These are phyloP conservation scores for Acholoe squamosa DNA, from an alignment of 2,888 invertebrate genomes.

Conservation along the genomic window DNA sequence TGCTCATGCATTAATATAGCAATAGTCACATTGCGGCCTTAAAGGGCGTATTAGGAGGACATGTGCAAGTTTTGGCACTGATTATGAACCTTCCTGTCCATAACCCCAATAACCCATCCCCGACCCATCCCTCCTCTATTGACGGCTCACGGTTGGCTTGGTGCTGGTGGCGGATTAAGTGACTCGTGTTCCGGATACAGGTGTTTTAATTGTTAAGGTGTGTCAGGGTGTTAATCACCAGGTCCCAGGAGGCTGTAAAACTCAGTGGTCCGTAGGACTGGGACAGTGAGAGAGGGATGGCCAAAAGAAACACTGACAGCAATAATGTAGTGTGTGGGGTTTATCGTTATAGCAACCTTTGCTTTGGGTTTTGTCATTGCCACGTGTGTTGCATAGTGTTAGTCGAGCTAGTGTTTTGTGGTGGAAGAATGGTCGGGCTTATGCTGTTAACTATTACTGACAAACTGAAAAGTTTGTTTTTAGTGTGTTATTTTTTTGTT, in stretches of 20 bases:
- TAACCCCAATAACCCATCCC: neutral
- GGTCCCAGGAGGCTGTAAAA: neutral
- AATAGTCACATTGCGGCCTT: no score
- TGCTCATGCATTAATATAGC: no score
- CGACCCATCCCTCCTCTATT: neutral
- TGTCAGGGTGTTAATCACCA: neutral
- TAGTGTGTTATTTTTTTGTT: no score
- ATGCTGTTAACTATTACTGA: no score
- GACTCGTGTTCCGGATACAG: slow-evolving; percentile 28
- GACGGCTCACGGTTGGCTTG: neutral
- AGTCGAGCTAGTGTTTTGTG: no score
- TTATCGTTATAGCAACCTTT: neutral
- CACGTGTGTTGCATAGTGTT: no score
- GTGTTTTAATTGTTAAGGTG: slow-evolving; percentile 38
- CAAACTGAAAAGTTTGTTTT: no score
- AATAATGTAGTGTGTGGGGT: slow-evolving; percentile 1
- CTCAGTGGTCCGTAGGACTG: neutral
- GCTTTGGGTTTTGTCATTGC: neutral
- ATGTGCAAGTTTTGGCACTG: no score
- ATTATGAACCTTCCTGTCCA: neutral
- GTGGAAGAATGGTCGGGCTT: no score
- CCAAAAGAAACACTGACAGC: neutral
- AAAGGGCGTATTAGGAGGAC: no score
- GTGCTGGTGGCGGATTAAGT: neutral
- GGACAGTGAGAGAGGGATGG: neutral